These are phyloP conservation scores for Tipula vernalis DNA, from an alignment of 2,888 invertebrate species.

Conservation along the genomic window DNA sequence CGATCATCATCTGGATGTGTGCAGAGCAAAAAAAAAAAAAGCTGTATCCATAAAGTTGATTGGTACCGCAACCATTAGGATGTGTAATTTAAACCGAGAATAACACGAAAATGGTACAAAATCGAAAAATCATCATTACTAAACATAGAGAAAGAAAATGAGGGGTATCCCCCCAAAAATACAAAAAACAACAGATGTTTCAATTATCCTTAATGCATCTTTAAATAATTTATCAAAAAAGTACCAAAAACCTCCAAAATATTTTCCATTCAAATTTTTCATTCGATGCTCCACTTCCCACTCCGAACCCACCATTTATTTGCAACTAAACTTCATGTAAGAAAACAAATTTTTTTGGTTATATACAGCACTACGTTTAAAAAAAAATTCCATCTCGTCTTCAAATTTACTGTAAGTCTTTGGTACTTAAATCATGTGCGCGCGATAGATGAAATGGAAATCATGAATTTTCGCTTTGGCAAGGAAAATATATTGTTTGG, in stretches of 20 bases:
- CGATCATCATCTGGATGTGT: not conserved
- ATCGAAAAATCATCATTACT: not conserved
- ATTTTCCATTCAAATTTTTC: not conserved
- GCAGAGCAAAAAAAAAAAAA: not conserved
- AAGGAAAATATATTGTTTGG: not conserved
- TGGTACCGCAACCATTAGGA: not conserved
- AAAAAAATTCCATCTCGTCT: not conserved
- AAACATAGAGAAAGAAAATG: not conserved
- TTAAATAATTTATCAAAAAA: not conserved
- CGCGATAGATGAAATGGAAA: not conserved
- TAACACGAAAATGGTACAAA: not conserved
- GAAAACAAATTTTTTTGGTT: not conserved
- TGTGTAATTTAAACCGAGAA: not conserved
- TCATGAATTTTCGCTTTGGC: not conserved
- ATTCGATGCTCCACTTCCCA: not conserved
- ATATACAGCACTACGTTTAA: not conserved
- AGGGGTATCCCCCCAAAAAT: not conserved
- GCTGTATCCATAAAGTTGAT: not conserved
- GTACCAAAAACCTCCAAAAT: not conserved
- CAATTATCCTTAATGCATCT: conserved; percentile 4
- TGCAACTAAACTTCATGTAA: not conserved
- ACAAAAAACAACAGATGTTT: conserved; percentile 4
- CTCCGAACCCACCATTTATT: not conserved
- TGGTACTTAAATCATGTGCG: conserved; percentile 4
- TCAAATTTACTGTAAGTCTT: not conserved